phyloP scores from a whole-genome alignment of 2,113 vertebrate genomes.

The Apteryx owenii region DNA sequence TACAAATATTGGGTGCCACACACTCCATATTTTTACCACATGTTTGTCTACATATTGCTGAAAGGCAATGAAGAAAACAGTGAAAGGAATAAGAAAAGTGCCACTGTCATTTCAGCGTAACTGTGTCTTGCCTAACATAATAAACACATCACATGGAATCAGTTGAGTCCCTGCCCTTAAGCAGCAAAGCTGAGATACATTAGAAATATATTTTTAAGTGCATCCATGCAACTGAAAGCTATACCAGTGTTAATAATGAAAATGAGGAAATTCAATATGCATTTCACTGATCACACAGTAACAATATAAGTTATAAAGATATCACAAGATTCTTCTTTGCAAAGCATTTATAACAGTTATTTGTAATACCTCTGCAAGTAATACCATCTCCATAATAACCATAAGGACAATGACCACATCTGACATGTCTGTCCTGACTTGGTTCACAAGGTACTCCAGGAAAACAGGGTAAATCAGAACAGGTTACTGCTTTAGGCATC shows the following conservation, averaged over 20 bases:
- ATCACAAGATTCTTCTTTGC: neutral
- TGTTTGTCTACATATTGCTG: conserved; percentile 85
- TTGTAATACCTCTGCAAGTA: conserved; percentile 83
- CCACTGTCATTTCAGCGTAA: neutral
- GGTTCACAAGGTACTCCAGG: conserved; percentile 82
- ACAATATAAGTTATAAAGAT: neutral
- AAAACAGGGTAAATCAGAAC: conserved; percentile 84
- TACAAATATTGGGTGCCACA: conserved; percentile 86
- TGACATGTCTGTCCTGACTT: conserved; percentile 64
- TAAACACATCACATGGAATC: neutral
- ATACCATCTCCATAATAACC: conserved; percentile 87
- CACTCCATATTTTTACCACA: conserved; percentile 90
- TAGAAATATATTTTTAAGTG: neutral
- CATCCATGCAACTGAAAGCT: neutral
- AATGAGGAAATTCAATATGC: neutral
- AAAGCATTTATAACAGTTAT: neutral
- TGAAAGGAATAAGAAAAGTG: neutral
- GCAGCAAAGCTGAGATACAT: neutral
- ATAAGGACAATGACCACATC: conserved; percentile 83
- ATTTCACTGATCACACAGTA: neutral
- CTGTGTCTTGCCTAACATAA: neutral
- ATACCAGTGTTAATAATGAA: neutral
- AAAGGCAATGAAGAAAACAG: conserved; percentile 34
- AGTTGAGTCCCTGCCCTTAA: neutral
- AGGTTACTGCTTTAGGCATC: conserved; percentile 55